phyloP scores from a whole-genome alignment of 2,797 vertebrate genomes.

The Molossus alvarezi region DNA sequence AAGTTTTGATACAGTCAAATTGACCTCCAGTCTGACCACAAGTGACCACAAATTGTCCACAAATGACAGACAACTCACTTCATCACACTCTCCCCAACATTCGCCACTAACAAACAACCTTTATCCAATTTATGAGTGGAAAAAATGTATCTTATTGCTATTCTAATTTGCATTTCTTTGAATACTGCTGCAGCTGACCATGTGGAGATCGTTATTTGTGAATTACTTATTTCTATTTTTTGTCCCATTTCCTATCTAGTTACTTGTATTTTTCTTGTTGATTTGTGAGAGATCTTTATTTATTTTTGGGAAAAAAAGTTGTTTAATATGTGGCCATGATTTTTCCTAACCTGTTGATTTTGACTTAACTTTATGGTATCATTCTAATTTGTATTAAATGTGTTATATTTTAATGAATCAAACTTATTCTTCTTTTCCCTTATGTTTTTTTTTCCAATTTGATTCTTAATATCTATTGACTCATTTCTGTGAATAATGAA shows the following conservation, averaged over 20 bases:
- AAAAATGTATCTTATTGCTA: background rate
- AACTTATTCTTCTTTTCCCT: slow-evolving; percentile 25
- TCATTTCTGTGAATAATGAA: background rate
- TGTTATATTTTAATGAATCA: slow-evolving; percentile 17
- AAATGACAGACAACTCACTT: background rate
- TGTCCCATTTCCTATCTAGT: background rate
- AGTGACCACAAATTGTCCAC: background rate
- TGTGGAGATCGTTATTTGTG: background rate
- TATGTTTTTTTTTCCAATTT: background rate
- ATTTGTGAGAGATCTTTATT: background rate
- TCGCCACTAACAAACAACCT: background rate
- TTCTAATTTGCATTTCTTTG: background rate
- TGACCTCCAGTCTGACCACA: background rate
- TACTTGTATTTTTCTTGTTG: background rate
- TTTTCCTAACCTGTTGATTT: slow-evolving; percentile 31
- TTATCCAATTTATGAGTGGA: background rate
- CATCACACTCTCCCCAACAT: background rate
- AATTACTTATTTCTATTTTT: background rate
- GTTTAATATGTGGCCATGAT: background rate
- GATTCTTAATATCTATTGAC: background rate
- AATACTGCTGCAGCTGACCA: background rate
- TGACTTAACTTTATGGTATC: slow-evolving; percentile 7
- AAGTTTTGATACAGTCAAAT: background rate
- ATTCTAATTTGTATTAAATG: background rate
- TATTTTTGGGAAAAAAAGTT: background rate